phyloP scores from a whole-genome alignment of 1,140 invertebrate genomes.

The Drosophila auraria region DNA sequence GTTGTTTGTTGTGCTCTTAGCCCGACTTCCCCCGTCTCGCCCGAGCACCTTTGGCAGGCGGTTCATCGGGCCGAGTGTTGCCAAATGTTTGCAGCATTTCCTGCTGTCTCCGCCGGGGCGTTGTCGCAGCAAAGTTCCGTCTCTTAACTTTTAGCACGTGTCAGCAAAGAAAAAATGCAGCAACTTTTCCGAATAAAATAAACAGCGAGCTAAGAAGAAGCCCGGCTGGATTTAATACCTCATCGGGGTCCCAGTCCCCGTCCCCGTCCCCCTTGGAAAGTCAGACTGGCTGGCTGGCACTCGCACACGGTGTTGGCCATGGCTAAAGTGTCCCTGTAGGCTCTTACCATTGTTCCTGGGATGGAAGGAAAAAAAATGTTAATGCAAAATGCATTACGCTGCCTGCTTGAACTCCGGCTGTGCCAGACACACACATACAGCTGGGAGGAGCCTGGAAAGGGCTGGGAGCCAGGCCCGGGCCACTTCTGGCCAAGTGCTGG shows the following conservation, averaged over 20 bases:
- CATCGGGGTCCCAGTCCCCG: not conserved
- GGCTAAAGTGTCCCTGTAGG: slow-evolving; percentile 61
- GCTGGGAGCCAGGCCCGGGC: slow-evolving; percentile 14
- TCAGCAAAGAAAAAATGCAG: slow-evolving; percentile 56
- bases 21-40: slow-evolving; percentile 8
- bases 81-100: slow-evolving; percentile 81
- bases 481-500: slow-evolving; percentile 47
- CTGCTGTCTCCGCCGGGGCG: slow-evolving; percentile 71
- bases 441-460: not conserved
- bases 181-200: slow-evolving; percentile 43
- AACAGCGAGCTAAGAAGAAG: slow-evolving; percentile 38
- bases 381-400: slow-evolving; percentile 81
- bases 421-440: slow-evolving; percentile 28
- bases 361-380: slow-evolving; percentile 59
- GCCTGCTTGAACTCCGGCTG: slow-evolving; percentile 66
- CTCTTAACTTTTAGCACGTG: slow-evolving; percentile 75
- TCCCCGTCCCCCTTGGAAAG: not conserved
- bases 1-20: slow-evolving; percentile 47
- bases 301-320: slow-evolving; percentile 39
- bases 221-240: slow-evolving; percentile 46
- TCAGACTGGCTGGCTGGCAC: slow-evolving; percentile 38
- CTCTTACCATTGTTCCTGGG: slow-evolving; percentile 44
- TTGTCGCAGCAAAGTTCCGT: slow-evolving; percentile 41
- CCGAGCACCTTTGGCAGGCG: slow-evolving; percentile 29
- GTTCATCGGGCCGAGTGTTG: slow-evolving; percentile 69